Percentiles rank a stretch among this genome's conserved stretches.
Conservation (phyloP, 1,140 invertebrate genomes). For the Acromyrmex echinatior region DNA sequence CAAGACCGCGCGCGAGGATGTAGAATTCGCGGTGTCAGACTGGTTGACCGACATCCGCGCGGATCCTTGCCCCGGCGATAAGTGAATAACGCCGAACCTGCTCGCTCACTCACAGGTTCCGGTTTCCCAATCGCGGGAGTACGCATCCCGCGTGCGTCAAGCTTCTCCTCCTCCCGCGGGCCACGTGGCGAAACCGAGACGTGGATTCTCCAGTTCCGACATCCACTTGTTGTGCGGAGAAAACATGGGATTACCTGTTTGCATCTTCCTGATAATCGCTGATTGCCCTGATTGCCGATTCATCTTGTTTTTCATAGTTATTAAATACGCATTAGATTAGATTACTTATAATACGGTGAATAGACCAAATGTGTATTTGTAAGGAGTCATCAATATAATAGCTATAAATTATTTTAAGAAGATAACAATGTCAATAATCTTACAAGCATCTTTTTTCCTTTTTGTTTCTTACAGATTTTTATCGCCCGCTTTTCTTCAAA, state of each 20-base stretch:
- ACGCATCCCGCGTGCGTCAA: constrained; percentile 7
- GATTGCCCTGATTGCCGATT: constrained; percentile 43
- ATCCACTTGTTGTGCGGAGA: constrained; percentile 58
- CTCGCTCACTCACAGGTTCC: constrained; percentile 55
- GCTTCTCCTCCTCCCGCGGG: constrained; percentile 14
- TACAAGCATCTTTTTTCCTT: background rate
- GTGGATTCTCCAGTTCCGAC: constrained; percentile 62
- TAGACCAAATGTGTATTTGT: background rate
- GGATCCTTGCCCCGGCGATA: constrained; percentile 67
- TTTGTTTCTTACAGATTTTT: constrained; percentile 49
- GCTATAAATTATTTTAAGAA: background rate
- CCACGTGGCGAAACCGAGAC: constrained; percentile 29
- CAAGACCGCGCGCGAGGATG: constrained; percentile 57
- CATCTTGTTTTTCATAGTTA: background rate
- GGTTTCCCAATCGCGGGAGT: constrained; percentile 35
- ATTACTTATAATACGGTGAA: background rate
- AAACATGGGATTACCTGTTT: constrained; percentile 54
- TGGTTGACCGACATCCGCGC: constrained; percentile 72
- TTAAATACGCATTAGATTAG: background rate
- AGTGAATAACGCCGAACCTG: constrained; percentile 73
- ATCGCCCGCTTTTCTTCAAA: constrained; percentile 54
- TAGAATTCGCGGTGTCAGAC: constrained; percentile 76
- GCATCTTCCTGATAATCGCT: background rate
- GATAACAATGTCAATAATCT: background rate
- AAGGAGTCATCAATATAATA: background rate